These are phyloP conservation scores for Agrochola litura DNA, from an alignment of 2,888 invertebrate species.

Conservation along the genomic window DNA sequence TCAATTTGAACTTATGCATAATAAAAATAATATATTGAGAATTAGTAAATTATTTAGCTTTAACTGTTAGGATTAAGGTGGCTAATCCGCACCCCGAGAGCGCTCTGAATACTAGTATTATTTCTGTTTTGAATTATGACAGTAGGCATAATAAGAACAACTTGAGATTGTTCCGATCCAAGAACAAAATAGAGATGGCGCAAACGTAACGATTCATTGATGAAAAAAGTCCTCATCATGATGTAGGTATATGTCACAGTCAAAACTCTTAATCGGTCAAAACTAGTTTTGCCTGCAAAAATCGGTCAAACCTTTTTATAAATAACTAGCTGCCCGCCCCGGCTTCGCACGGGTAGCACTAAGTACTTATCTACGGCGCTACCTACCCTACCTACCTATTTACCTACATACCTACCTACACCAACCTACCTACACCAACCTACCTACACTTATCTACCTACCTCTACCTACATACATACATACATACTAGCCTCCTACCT, in stretches of 20 bases:
- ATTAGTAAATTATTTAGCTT: slow-evolving; percentile 34
- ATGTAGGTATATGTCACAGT: not conserved
- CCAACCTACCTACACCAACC: too few species aligned
- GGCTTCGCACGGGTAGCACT: too few species aligned
- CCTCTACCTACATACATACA: too few species aligned
- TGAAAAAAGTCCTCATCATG: not conserved
- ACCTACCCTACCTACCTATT: too few species aligned
- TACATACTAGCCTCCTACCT: too few species aligned
- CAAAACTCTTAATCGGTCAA: not conserved
- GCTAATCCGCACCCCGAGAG: slow-evolving; percentile 6
- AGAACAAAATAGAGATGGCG: slow-evolving; percentile 8
- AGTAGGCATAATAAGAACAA: slow-evolving; percentile 2
- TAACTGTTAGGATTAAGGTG: not conserved
- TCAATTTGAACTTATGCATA: slow-evolving; percentile 18
- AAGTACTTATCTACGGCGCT: too few species aligned
- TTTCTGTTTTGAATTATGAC: slow-evolving; percentile 7
- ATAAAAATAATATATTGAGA: slow-evolving; percentile 14
- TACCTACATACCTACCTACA: too few species aligned
- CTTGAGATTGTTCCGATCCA: not conserved
- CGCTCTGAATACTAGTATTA: not conserved
- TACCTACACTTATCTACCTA: too few species aligned
- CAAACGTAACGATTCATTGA: not conserved
- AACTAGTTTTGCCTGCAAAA: not conserved
- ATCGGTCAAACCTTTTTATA: not conserved
- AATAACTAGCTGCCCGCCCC: not conserved